phyloP scores from a whole-genome alignment of 2,888 invertebrate genomes.

The Spialia ferax region DNA sequence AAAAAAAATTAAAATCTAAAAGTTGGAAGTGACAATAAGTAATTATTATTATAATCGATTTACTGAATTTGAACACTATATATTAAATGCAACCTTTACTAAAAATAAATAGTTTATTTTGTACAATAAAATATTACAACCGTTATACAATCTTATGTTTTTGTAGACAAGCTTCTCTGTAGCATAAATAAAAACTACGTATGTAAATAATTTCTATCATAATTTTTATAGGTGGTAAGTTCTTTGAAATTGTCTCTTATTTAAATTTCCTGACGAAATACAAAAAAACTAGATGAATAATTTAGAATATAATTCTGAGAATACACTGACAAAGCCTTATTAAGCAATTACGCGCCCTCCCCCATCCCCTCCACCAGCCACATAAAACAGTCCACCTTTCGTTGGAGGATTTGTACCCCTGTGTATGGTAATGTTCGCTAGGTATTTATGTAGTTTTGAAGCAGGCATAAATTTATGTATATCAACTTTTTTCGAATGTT shows the following conservation, averaged over 20 bases:
- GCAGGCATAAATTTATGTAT: too few species aligned
- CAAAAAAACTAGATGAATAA: too few species aligned
- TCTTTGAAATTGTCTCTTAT: neutral
- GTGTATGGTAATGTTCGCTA: too few species aligned
- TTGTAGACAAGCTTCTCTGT: neutral
- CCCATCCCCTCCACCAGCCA: too few species aligned
- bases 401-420: too few species aligned
- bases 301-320: too few species aligned
- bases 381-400: too few species aligned
- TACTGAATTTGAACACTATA: neutral
- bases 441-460: too few species aligned
- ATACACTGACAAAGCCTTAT: too few species aligned
- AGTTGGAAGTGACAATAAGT: neutral
- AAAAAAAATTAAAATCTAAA: neutral
- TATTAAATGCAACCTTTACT: constrained; percentile 2
- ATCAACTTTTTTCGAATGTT: too few species aligned
- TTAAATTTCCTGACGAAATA: too few species aligned
- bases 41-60: neutral
- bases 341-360: too few species aligned
- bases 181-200: neutral
- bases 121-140: neutral
- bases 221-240: neutral
- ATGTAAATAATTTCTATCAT: neutral
- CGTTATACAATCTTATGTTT: neutral
- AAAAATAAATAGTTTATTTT: neutral